Evolutionary conservation across 2,113 vertebrate species (phyloP).

Genomic region (Cavia porcellus): DNA sequence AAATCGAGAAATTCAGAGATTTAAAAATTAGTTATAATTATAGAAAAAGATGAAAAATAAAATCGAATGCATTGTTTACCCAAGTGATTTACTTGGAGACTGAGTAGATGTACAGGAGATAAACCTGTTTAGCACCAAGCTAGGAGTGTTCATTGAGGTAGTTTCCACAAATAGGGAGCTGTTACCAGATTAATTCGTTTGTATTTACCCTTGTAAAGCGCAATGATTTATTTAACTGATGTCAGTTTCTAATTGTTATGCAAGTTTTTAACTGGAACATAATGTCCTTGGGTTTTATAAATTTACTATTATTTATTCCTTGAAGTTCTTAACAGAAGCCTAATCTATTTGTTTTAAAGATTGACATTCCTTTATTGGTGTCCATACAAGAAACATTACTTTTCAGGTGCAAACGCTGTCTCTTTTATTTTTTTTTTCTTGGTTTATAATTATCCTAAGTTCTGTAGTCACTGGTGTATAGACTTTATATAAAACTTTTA

Average conservation of each 20-base stretch:
- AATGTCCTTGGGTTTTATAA: slow-evolving; percentile 43
- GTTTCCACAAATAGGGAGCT: neutral
- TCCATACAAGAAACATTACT: slow-evolving; percentile 7
- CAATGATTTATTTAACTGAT: slow-evolving; percentile 47
- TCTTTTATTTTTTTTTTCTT: slow-evolving; percentile 47
- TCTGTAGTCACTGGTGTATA: neutral
- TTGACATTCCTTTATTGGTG: slow-evolving; percentile 44
- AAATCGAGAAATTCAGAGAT: slow-evolving; percentile 52
- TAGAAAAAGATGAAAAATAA: slow-evolving; percentile 5
- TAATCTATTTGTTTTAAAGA: slow-evolving; percentile 35
- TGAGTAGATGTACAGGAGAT: slow-evolving; percentile 46
- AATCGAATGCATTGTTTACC: slow-evolving; percentile 15
- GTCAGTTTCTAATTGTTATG: neutral
- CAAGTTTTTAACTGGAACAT: slow-evolving; percentile 59
- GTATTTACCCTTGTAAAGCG: slow-evolving; percentile 40
- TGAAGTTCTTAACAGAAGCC: slow-evolving; percentile 3
- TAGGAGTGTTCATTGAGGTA: slow-evolving; percentile 23
- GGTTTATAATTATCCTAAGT: slow-evolving; percentile 5
- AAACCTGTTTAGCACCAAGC: neutral
- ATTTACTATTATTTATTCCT: slow-evolving; percentile 33
- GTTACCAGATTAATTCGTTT: slow-evolving; percentile 9
- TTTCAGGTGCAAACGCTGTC: neutral
- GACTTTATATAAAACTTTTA: slow-evolving; percentile 18
- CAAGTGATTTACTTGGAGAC: neutral
- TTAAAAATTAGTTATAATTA: slow-evolving; percentile 49